These are phyloP conservation scores for Stichodactyla helianthus DNA, from an alignment of 64 coral and sea anemone species.

Conservation along the genomic window DNA sequence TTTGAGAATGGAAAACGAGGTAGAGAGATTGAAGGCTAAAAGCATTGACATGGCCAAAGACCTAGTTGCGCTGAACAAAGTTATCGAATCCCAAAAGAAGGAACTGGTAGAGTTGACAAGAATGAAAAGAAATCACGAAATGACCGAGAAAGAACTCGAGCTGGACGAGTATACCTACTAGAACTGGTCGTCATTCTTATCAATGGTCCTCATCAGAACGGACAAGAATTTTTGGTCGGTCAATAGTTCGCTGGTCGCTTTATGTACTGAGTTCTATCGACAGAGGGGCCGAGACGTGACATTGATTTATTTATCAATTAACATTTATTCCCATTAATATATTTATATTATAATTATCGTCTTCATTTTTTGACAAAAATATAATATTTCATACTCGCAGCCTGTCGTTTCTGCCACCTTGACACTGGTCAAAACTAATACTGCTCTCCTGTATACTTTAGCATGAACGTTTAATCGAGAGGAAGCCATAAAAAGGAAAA, in stretches of 20 bases:
- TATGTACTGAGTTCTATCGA: no score
- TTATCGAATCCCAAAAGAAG: constrained; percentile 38
- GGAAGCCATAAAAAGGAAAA: no score
- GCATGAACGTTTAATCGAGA: no score
- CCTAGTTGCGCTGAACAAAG: constrained; percentile 35
- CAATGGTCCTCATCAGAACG: not conserved
- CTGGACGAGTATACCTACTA: not conserved
- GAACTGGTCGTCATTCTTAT: not conserved
- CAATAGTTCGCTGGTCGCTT: not conserved
- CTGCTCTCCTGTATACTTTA: no score
- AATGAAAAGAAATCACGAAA: not conserved
- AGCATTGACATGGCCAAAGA: constrained; percentile 58
- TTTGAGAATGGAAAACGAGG: constrained; percentile 15
- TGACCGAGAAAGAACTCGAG: not conserved
- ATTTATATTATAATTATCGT: not conserved
- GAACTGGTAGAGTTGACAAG: constrained; percentile 34
- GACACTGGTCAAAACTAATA: no score
- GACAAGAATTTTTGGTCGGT: not conserved
- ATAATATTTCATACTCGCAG: not conserved
- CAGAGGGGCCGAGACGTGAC: not conserved
- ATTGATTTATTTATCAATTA: not conserved
- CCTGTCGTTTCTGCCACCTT: no score
- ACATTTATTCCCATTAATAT: not conserved
- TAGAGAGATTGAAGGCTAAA: constrained; percentile 43
- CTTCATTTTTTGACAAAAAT: not conserved